phyloP scores from a whole-genome alignment of 2,113 vertebrate genomes.

The Nannobrachium achirus region DNA sequence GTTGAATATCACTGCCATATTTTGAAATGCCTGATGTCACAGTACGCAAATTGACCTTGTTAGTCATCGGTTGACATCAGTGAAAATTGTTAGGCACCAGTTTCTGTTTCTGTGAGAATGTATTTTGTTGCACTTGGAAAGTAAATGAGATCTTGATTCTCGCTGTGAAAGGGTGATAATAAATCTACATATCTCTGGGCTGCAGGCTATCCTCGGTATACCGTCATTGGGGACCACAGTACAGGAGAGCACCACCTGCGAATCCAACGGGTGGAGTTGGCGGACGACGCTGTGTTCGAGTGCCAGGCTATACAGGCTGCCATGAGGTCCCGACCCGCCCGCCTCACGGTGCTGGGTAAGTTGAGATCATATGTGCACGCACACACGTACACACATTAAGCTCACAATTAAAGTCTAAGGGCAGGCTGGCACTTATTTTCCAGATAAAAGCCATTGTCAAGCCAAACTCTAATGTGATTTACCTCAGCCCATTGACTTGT shows the following conservation, averaged over 20 bases:
- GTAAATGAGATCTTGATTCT: too few species aligned
- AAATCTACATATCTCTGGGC: conserved; percentile 41
- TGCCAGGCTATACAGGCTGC: conserved; percentile 97
- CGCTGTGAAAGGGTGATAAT: not conserved
- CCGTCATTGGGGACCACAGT: conserved; percentile 93
- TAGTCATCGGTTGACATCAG: too few species aligned
- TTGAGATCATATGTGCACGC: not conserved
- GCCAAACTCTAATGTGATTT: not conserved
- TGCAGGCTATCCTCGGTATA: conserved; percentile 94
- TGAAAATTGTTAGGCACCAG: too few species aligned
- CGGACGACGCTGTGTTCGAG: conserved; percentile 94
- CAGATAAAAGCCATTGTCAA: too few species aligned
- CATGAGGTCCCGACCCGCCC: conserved; percentile 92
- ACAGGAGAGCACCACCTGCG: conserved; percentile 94
- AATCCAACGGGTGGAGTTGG: conserved; percentile 92
- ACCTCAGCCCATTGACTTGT: not conserved
- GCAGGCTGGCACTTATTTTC: too few species aligned
- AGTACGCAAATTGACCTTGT: too few species aligned
- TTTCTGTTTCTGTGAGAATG: too few species aligned
- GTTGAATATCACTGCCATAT: too few species aligned
- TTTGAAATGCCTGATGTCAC: too few species aligned
- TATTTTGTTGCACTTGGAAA: too few species aligned
- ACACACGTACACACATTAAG: not conserved
- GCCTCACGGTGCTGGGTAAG: conserved; percentile 95
- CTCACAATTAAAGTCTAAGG: too few species aligned